Evolutionary conservation across 2,888 invertebrate species (phyloP).

Genomic region (Furcula furcula): DNA sequence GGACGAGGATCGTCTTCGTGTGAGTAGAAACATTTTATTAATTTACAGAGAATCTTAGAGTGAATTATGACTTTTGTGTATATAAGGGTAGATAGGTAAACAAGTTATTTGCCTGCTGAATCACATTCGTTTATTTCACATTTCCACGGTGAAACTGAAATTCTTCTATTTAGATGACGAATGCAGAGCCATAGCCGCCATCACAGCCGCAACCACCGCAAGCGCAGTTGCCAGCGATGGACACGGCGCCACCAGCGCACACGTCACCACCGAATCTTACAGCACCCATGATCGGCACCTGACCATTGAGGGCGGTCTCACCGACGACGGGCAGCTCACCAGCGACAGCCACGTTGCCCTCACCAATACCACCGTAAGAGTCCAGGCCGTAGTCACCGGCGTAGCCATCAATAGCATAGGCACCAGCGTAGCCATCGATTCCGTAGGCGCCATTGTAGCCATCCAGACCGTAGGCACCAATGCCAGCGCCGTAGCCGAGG

Average conservation of each 20-base stretch:
- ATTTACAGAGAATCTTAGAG: too few species aligned
- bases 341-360: slow-evolving; percentile 21
- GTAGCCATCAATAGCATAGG: neutral
- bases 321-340: slow-evolving; percentile 14
- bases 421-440: neutral
- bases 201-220: slow-evolving; percentile 17
- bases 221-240: slow-evolving; percentile 34
- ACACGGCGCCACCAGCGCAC: slow-evolving; percentile 36
- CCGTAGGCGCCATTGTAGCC: neutral
- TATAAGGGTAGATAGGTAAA: too few species aligned
- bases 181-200: neutral
- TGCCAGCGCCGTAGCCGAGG: neutral
- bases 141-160: too few species aligned
- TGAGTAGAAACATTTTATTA: too few species aligned
- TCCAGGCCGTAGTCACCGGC: neutral
- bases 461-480: too few species aligned
- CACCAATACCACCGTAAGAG: slow-evolving; percentile 19
- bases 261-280: slow-evolving; percentile 13
- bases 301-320: slow-evolving; percentile 22
- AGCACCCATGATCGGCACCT: slow-evolving; percentile 27
- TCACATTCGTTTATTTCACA: too few species aligned
- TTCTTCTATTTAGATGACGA: too few species aligned
- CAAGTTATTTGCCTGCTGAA: too few species aligned
- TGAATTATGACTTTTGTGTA: too few species aligned
- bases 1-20: too few species aligned